Evolutionary conservation across 53 echinoderm and acorn worm genomes (phyloP), one percentile per base, ranked within the genome.

Genomic region (Mesocentrotus franciscanus): DNA sequence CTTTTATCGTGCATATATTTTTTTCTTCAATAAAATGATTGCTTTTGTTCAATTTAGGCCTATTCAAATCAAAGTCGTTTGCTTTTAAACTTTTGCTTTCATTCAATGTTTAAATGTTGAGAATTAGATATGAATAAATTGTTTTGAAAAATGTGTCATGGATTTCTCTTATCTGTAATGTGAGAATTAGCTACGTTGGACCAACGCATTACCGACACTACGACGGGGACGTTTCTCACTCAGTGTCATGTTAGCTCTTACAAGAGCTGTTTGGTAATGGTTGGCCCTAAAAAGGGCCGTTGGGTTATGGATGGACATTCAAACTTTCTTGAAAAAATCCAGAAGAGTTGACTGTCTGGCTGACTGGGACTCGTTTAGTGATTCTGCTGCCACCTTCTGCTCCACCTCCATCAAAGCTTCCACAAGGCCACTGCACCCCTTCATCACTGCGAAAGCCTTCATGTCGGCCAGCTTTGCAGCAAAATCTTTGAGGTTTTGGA

Each of bases 221-320:
- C 87, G 87, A 85, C 87, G 57, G 87, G 87, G 87, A 20, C 42
- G 87, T 90, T 90, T 62, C 91, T 90, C 64, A 61, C 66, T 90
- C 64, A 62, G 35, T 90, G 91, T 62, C 64, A 85, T 90, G 91
- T 60, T 12, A 34, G 91, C 91, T 60, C 91, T 90, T 12, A 90
- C 39, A 90, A 90, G 64, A 90, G 91, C 91, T 34, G 64, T 90
- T 90, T n/a, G 66, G 13, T 16, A 0, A 16, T 10, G n/a, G 78
- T 1, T 34, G 26, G 30, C 89, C 36, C 91, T 90, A n/a, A 90
- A 90, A 90, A 90, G 64, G 61, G 91, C 91, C 8, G 66, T 90
- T 90, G 32, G 91, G 3, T 16, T 4, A 17, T 10, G n/a, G 78
- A 0, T 78, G 26, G 30, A 14, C 6, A 14, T 33, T n/a, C 27